phyloP scores from a whole-genome alignment of 2,888 invertebrate genomes.

The Lasius platythorax region DNA sequence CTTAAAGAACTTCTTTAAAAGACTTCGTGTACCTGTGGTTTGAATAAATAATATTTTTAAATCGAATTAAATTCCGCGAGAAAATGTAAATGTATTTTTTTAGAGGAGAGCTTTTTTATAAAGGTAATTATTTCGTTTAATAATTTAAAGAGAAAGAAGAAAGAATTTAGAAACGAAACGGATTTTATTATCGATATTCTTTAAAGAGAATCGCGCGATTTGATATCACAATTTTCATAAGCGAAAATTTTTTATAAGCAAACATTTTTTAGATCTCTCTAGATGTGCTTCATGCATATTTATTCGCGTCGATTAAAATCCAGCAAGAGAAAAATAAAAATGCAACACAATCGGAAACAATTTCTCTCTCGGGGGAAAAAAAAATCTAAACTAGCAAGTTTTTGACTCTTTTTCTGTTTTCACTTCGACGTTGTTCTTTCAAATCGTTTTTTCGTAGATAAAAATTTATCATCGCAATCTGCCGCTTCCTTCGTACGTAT shows the following conservation, averaged over 20 bases:
- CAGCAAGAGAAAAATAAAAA: conserved; percentile 40
- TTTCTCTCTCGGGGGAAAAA: conserved; percentile 3
- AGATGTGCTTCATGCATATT: conserved; percentile 43
- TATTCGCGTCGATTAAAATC: conserved; percentile 45
- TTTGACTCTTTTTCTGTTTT: conserved; percentile 12
- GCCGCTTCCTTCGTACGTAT: conserved; percentile 28
- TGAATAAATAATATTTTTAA: conserved; percentile 47
- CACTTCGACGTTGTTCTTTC: conserved; percentile 8
- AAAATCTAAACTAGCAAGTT: conserved; percentile 14
- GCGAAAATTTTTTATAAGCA: conserved; percentile 27
- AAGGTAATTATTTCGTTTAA: conserved; percentile 21
- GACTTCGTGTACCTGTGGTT: neutral
- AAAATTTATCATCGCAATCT: conserved; percentile 48
- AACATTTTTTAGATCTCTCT: conserved; percentile 36
- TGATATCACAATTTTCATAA: neutral
- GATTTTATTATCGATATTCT: neutral
- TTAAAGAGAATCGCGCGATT: conserved; percentile 4
- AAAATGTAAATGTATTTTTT: conserved; percentile 12
- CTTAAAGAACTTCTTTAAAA: conserved; percentile 23
- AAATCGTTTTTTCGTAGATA: conserved; percentile 18
- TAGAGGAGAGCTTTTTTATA: neutral
- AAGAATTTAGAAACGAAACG: neutral
- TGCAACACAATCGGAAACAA: conserved; percentile 46
- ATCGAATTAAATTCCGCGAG: conserved; percentile 33
- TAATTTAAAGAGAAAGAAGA: neutral